phyloP scores from a whole-genome alignment of 2,797 vertebrate species.

The Hephaestus fuliginosus region DNA sequence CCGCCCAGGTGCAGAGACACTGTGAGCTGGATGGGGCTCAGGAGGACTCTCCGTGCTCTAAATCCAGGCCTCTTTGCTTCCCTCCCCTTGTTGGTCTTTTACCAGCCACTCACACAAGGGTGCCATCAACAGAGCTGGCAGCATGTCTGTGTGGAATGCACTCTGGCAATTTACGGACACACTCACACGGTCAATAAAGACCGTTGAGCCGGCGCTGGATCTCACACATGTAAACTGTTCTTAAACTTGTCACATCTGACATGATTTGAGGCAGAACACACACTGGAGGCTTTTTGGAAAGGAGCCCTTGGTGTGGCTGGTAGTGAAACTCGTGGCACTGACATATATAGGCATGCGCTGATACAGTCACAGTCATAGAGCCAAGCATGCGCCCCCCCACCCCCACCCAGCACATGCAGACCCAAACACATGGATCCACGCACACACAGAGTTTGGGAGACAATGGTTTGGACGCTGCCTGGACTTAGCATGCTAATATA shows the following conservation, averaged over 20 bases:
- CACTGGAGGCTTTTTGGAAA: slow-evolving; percentile 11
- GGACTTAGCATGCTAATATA: slow-evolving; percentile 69
- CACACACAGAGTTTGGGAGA: slow-evolving; percentile 60
- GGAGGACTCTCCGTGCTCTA: slow-evolving; percentile 13
- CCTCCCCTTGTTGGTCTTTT: slow-evolving; percentile 48
- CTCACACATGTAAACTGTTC: slow-evolving; percentile 61
- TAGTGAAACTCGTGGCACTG: slow-evolving; percentile 21
- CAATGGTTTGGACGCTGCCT: slow-evolving; percentile 72
- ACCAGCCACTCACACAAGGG: slow-evolving; percentile 68
- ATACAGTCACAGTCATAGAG: slow-evolving; percentile 18
- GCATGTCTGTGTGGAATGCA: slow-evolving; percentile 80
- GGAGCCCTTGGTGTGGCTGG: background rate
- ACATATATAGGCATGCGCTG: slow-evolving; percentile 43
- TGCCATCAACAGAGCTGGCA: slow-evolving; percentile 75
- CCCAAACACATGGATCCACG: slow-evolving; percentile 39
- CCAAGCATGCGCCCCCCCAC: background rate
- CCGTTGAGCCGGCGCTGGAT: slow-evolving; percentile 53
- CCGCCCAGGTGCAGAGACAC: slow-evolving; percentile 36
- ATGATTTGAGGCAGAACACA: slow-evolving; percentile 54
- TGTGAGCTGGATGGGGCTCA: background rate
- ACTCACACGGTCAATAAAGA: slow-evolving; percentile 71
- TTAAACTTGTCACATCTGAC: slow-evolving; percentile 72
- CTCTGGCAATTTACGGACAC: slow-evolving; percentile 73
- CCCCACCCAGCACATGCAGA: background rate
- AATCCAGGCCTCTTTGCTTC: slow-evolving; percentile 22